Conservation (phyloP, 2,888 invertebrate species). For the Lasioglossum zephyrum region DNA sequence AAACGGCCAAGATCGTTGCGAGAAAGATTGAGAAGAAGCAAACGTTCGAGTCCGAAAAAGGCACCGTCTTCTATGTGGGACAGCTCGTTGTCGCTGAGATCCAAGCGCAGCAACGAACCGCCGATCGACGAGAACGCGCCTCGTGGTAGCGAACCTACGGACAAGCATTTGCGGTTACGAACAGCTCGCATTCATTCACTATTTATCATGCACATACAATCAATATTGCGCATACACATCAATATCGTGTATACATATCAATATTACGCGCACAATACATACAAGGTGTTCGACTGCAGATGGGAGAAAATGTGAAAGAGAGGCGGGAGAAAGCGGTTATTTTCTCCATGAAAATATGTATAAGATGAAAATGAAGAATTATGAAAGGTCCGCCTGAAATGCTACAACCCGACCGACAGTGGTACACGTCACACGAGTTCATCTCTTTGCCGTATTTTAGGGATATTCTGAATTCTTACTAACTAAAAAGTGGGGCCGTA, state of each 20-base stretch:
- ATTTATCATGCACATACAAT: neutral
- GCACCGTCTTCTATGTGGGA: constrained; percentile 91
- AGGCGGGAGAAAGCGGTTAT: too few relatives aligned
- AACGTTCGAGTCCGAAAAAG: constrained; percentile 88
- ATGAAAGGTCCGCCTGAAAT: too few relatives aligned
- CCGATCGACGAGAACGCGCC: constrained; percentile 86
- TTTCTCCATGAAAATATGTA: too few relatives aligned
- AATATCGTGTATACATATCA: neutral
- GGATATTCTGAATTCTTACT: too few relatives aligned
- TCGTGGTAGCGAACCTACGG: constrained; percentile 88
- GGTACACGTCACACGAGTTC: too few relatives aligned
- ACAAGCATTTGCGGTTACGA: neutral
- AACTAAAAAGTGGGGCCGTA: too few relatives aligned
- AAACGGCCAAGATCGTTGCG: constrained; percentile 92
- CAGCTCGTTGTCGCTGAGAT: constrained; percentile 92
- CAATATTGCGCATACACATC: too few relatives aligned
- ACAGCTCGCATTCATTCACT: neutral
- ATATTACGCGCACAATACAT: neutral
- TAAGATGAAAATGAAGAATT: too few relatives aligned
- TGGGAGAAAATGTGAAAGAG: too few relatives aligned
- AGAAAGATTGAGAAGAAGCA: constrained; percentile 90
- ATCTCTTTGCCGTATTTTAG: too few relatives aligned
- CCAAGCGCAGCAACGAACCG: constrained; percentile 89
- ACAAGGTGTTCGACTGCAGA: too few relatives aligned
- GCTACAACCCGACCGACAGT: too few relatives aligned